Base-by-base conservation (phyloP, 1,140 invertebrate species). In the Chrysopa pallens region DNA sequence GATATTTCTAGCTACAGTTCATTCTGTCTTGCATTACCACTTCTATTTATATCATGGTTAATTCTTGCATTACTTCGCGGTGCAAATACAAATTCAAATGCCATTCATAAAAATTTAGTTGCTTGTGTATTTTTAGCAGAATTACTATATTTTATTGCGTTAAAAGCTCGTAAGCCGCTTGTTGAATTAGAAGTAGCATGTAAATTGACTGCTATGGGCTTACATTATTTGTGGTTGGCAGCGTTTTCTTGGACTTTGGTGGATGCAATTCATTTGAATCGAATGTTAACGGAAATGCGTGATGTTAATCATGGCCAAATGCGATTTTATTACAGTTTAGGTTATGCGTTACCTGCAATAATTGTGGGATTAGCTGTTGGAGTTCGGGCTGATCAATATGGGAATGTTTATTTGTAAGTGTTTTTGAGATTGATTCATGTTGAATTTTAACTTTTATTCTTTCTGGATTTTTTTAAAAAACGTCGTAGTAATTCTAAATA, bases 251-350 rank as follows among this genome's bases (percentile, higher is more conserved):
- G 93, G 93, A 78, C 87, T 40, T 74, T 93, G 47, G 80, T 92
- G 9, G 88, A 93, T 59, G 82, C 87, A 8, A 69, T 94, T 44
- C 93, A 97, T 64, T 65, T 96, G 9, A 89, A 95, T 56, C 71
- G 92, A 37, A 92, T 95, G 81, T 65, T 97, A 35, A 92, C 89
- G 1, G 92, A 96, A 65, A 82, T 97, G 69, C 70, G 91, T 8
- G 90, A 95, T 58, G 89, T 97, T 11, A 96, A 98, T 66, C 86
- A 93, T 57, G 92, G 90, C 0, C 81, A 81, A 29, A 91, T 95
- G 77, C 73, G 85, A 43, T 90, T 93, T 57, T 96, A 95, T 58
- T 89, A 92, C 54, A 80, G 88, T n/a, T 72, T 91, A 52, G 92
- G 89, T 6, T 97, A 95, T 57, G 90, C 85, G n/a, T 71, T 89